phyloP scores from a whole-genome alignment of 2,888 invertebrate genomes.

The Lasioglossum figueresi region DNA sequence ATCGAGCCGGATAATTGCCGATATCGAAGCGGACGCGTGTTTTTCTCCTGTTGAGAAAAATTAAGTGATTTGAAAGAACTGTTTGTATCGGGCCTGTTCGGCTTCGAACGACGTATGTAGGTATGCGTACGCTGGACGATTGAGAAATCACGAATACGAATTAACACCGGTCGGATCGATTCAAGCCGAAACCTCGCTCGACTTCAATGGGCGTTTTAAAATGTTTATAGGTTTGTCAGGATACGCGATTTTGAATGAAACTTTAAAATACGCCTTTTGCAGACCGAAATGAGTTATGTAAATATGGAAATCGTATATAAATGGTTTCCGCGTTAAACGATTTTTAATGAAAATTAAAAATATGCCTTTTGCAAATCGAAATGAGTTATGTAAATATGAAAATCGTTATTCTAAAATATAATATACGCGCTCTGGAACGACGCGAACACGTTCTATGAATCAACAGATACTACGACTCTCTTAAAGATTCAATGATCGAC shows the following conservation, averaged over 20 bases:
- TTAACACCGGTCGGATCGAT: neutral
- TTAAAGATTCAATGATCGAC: conserved; percentile 45
- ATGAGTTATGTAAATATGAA: too few species aligned
- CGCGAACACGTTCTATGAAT: neutral
- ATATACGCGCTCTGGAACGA: neutral
- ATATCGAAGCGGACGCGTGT: conserved; percentile 1
- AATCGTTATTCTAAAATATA: neutral
- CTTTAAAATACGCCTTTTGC: too few species aligned
- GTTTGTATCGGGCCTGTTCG: neutral
- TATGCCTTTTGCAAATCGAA: too few species aligned
- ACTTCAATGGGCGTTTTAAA: neutral
- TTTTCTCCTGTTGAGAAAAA: conserved; percentile 7
- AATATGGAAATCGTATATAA: too few species aligned
- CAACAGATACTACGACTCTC: neutral
- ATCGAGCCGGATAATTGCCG: conserved; percentile 12
- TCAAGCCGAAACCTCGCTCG: neutral
- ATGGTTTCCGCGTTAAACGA: too few species aligned
- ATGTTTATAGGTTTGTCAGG: neutral
- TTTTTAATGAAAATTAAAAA: too few species aligned
- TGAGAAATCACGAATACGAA: neutral
- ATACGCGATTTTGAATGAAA: neutral
- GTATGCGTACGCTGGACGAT: neutral
- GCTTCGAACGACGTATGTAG: neutral
- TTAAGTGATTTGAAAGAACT: neutral
- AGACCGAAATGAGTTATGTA: too few species aligned